Conservation (phyloP, 2,113 vertebrate genomes). For the Leptocoma aspasia region DNA sequence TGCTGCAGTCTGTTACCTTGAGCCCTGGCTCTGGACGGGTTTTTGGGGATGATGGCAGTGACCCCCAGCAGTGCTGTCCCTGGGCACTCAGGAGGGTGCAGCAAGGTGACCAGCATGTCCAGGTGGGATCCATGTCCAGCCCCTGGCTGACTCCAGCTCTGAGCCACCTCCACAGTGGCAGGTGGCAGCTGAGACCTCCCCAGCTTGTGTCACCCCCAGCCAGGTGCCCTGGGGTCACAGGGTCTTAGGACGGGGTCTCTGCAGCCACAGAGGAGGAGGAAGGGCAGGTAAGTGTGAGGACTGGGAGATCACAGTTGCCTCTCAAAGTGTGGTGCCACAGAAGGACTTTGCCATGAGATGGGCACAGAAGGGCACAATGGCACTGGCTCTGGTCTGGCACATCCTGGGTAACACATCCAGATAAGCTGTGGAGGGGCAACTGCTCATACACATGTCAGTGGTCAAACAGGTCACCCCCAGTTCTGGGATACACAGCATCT, state of each 20-base stretch:
- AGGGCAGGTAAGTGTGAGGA: background rate
- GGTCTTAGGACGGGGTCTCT: background rate
- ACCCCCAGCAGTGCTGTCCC: background rate
- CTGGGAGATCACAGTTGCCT: background rate
- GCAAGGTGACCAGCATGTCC: background rate
- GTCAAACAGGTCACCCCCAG: background rate
- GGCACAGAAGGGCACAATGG: background rate
- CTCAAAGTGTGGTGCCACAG: background rate
- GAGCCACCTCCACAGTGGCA: background rate
- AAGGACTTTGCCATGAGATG: background rate
- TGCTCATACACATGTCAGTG: background rate
- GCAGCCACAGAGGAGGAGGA: background rate
- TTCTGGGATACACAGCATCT: background rate
- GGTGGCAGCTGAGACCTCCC: background rate
- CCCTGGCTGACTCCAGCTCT: slow-evolving; percentile 51
- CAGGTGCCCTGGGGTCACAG: background rate
- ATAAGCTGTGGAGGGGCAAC: background rate
- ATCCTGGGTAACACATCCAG: background rate
- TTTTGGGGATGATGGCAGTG: background rate
- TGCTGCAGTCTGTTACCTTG: slow-evolving; percentile 40
- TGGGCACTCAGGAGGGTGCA: accelerated
- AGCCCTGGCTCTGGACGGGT: background rate
- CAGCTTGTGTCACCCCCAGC: background rate
- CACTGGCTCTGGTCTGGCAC: background rate
- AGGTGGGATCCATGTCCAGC: background rate